Base-by-base conservation (phyloP, 1,140 invertebrate genomes). In the Polypedilum pembai region DNA sequence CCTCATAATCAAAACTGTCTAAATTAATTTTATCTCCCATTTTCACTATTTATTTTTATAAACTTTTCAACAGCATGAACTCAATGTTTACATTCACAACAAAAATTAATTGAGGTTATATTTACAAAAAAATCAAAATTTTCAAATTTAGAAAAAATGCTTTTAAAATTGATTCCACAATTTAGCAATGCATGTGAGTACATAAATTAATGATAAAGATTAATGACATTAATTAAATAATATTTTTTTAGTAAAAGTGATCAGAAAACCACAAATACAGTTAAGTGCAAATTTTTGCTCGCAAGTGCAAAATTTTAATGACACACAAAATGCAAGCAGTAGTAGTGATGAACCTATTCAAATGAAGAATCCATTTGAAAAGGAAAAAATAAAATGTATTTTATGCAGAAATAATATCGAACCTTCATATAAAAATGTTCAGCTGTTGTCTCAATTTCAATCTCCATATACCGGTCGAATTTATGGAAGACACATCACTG, bases 371-470 rank as follows among this genome's bases (percentile, higher is more conserved):
- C 96, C 96, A 0, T 98, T 88, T 78, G 83, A 89, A 79, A 91
- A 90, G 79, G 88, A 91, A 75, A 87, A 84, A 75, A 83, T 82
- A 10, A 80, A 88, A 78, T 98, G 96, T 79, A 88, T 98, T 76
- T 82, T 98, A n/a, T 98, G 96, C 83, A 88, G 91, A 83, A 83
- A 92, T 75, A 87, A 93, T 33, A 90, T 98, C 73, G 83, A 85
- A 10, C 89, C 94, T 0, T 88, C 97, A 84, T 98, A 96, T 79
- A 99, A 98, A 82, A 99, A 99, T 84, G 87, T 91, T 0, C 88
- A 91, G 74, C 81, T 99, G 7, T 81, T 99, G 1, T 96, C 94
- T 15, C 97, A 99, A 80, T 99, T 99, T 83, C 91, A 98, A 79
- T 98, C 95, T 66, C 89, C 92, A 0, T 94, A 92, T 78, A 98